Percentiles rank a stretch among this genome's conserved stretches.
These are phyloP conservation scores for Nomada lathburiana DNA, from an alignment of 2,888 invertebrate species.

Conservation along the genomic window DNA sequence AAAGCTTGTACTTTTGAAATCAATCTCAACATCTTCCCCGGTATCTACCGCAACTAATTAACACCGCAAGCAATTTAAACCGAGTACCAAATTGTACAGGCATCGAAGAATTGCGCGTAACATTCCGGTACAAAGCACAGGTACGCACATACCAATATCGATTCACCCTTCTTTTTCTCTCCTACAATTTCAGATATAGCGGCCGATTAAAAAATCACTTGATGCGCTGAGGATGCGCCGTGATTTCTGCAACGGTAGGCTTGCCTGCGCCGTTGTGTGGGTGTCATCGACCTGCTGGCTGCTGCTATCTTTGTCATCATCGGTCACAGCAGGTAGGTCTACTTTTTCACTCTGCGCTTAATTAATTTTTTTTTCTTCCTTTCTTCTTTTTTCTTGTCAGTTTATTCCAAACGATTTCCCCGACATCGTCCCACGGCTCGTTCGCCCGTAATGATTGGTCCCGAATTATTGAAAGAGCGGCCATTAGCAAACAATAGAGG, in stretches of 20 bases:
- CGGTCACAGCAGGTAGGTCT: conserved; percentile 66
- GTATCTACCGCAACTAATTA: no score
- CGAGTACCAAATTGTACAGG: no score
- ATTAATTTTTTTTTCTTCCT: not conserved
- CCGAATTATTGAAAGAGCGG: conserved; percentile 65
- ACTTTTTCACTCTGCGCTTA: not conserved
- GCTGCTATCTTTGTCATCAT: conserved; percentile 73
- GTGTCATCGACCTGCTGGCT: conserved; percentile 77
- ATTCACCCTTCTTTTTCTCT: not conserved
- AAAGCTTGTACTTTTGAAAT: no score
- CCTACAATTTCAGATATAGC: conserved; percentile 70
- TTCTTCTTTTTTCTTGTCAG: not conserved
- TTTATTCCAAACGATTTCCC: conserved; percentile 44
- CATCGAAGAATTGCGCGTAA: no score
- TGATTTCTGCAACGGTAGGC: conserved; percentile 80
- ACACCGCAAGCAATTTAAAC: no score
- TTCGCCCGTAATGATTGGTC: conserved; percentile 60
- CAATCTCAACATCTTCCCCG: no score
- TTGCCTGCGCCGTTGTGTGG: conserved; percentile 80
- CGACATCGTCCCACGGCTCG: not conserved
- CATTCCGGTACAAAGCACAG: no score
- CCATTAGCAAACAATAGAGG: conserved; percentile 67
- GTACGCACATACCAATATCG: not conserved
- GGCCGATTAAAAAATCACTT: conserved; percentile 75
- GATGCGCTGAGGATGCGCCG: conserved; percentile 83